These are phyloP conservation scores for Ptychobarbus kaznakovi DNA, from an alignment of 2,797 vertebrate genomes.

Conservation along the genomic window DNA sequence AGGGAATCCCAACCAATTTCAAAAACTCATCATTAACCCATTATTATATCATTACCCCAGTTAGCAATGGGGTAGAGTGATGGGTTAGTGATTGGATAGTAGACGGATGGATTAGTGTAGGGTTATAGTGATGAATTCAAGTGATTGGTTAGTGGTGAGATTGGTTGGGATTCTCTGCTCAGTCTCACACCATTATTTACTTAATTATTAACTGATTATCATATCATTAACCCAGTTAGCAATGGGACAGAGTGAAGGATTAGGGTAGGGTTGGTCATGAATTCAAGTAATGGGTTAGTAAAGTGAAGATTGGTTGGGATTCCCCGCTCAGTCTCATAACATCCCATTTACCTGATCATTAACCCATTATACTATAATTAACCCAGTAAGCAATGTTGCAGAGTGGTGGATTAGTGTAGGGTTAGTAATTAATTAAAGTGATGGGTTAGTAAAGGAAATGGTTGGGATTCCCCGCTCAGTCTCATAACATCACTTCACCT, in stretches of 20 bases:
- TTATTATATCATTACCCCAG: neutral
- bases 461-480: neutral
- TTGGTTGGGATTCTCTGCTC: neutral
- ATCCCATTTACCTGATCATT: neutral
- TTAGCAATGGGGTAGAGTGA: neutral
- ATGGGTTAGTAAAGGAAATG: neutral
- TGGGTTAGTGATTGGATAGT: neutral
- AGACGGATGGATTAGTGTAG: neutral
- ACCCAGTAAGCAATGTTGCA: no score
- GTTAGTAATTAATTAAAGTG: neutral
- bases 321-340: neutral
- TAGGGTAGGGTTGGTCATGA: neutral
- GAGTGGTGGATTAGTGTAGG: neutral
- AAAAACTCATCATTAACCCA: neutral
- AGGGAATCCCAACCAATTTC: neutral
- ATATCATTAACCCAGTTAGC: neutral
- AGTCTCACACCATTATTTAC: neutral
- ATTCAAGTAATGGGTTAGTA: neutral
- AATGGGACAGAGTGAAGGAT: neutral
- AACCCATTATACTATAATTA: neutral
- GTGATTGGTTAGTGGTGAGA: neutral
- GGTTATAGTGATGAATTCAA: neutral
- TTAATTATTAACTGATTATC: neutral
- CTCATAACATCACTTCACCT: neutral
- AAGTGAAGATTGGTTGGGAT: neutral